These are phyloP conservation scores for Helarctos malayanus DNA, from an alignment of 2,797 vertebrate species.

Conservation along the genomic window DNA sequence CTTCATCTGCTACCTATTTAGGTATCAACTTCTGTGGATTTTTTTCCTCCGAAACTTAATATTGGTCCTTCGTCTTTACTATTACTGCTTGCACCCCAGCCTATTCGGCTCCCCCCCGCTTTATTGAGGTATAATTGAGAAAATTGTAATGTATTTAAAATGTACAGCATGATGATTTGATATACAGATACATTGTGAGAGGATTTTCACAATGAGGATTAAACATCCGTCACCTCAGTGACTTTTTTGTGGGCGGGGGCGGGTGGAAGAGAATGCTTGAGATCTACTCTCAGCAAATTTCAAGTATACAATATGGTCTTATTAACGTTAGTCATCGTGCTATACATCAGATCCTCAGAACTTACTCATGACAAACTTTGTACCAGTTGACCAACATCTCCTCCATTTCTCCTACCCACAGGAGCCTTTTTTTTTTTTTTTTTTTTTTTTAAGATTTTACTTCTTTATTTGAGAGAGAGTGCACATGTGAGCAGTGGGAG, in stretches of 20 bases:
- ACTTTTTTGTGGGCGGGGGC: not conserved
- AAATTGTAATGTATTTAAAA: not conserved
- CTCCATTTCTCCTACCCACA: not conserved
- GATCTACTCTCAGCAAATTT: not conserved
- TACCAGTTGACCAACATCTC: not conserved
- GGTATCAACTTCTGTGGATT: not conserved
- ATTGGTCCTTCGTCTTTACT: not conserved
- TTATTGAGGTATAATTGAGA: not conserved
- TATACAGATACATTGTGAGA: not conserved
- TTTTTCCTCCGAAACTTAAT: not conserved
- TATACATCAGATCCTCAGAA: not conserved
- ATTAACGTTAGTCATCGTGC: not conserved
- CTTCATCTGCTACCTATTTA: not conserved
- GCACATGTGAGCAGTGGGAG: not conserved
- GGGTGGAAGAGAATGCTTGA: not conserved
- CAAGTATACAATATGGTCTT: not conserved
- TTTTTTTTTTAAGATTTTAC: not conserved
- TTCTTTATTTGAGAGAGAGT: not conserved
- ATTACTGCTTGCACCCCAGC: not conserved
- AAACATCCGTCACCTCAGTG: not conserved
- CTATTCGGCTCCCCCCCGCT: not conserved
- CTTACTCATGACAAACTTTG: not conserved
- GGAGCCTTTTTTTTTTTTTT: not conserved
- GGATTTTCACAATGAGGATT: not conserved
- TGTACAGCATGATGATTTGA: not conserved